Evolutionary conservation across 2,888 invertebrate genomes (phyloP), one percentile per base, ranked within the genome.

Genomic region (Erannis defoliaria): DNA sequence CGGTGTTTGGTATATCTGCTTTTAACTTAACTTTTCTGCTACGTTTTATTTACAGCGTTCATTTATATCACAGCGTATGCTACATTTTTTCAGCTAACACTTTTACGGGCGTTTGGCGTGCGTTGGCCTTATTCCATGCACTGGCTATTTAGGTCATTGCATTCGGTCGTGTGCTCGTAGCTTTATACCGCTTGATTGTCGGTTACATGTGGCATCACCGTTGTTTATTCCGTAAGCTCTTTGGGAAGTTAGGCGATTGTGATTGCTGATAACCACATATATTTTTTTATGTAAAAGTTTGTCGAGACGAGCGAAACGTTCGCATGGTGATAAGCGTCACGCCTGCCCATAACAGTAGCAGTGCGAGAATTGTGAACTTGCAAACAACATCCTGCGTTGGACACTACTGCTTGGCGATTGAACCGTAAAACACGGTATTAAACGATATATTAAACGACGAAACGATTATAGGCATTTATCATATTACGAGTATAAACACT

Each of bases 111-210:
- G 46, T 56, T 46, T 46, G 29, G 46, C 55, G 45, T 59, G 49
- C 42, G 55, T 55, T 46, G 43, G 49, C 55, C 55, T 35, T 51
- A 38, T 50, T 37, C 55, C 29, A 35, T 40, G 33, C 46, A 23
- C 31, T 55, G 50, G 37, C 50, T 46, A 46, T 51, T 42, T 51
- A 56, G 61, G 55, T 61, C 60, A 55, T 48, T 38, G 55, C 49
- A 50, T 55, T 45, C 16, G 31, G 50, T 40, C 33, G 40, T 51
- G 46, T 43, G 45, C 38, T 38, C 29, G 19, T 21, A n/a, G 29
- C 55, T 55, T 55, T 55, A 62, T 55, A 56, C 46, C 45, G 55
- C 55, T 23, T 55, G 61, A 55, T 62, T 62, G 61, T 51, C 19
- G 55, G 45, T 51, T 62, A 56, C 42, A 40, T 45, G 55, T 38